These are phyloP conservation scores for Choreutis nemorana DNA, from an alignment of 2,888 invertebrate genomes.

Conservation along the genomic window DNA sequence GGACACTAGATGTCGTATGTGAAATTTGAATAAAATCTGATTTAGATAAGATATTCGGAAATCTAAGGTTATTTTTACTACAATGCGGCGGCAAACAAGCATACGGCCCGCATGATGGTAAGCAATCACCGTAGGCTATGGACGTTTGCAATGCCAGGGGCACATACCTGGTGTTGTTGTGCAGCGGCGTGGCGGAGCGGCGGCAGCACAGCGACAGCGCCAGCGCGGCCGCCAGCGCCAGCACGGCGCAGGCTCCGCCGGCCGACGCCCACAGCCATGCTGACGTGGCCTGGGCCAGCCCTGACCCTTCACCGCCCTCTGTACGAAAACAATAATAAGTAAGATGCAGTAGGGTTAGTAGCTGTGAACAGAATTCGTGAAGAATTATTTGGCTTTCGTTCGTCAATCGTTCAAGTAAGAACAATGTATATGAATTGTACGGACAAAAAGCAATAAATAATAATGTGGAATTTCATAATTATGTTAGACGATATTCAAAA, in stretches of 20 bases:
- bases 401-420: background rate
- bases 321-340: slow-evolving; percentile 1
- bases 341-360: background rate
- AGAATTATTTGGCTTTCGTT: background rate
- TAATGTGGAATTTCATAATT: too few relatives aligned
- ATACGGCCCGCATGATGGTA: background rate
- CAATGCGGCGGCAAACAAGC: slow-evolving; percentile 2
- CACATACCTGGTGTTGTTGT: slow-evolving; percentile 48
- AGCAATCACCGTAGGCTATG: too few relatives aligned
- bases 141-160: too few relatives aligned
- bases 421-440: too few relatives aligned
- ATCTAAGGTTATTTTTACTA: too few relatives aligned
- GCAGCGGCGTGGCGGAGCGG: slow-evolving; percentile 26
- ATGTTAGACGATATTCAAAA: too few relatives aligned
- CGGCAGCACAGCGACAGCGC: slow-evolving; percentile 41
- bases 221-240: slow-evolving; percentile 50
- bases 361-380: background rate
- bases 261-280: slow-evolving; percentile 59
- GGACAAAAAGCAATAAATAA: too few relatives aligned
- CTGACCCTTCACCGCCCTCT: slow-evolving; percentile 38
- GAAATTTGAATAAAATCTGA: too few relatives aligned
- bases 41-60: too few relatives aligned
- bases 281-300: slow-evolving; percentile 42
- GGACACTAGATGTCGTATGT: too few relatives aligned
- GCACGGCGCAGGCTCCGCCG: slow-evolving; percentile 52